These are phyloP conservation scores for Pygmarrhopalites habei DNA, from an alignment of 1,140 invertebrate genomes.

Conservation along the genomic window DNA sequence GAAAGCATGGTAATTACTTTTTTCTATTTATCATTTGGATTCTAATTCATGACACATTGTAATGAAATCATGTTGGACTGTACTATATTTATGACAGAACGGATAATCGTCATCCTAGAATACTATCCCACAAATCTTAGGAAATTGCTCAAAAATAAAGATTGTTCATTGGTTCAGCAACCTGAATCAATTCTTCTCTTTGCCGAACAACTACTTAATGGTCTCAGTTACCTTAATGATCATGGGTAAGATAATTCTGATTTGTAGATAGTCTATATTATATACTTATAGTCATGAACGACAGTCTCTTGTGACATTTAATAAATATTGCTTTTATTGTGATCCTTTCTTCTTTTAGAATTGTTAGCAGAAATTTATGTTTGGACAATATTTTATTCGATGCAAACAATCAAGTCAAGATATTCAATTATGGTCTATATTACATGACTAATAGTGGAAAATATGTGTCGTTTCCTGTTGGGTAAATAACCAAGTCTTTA, in stretches of 20 bases:
- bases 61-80: too few relatives aligned
- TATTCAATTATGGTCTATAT: slow-evolving; percentile 88
- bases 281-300: too few relatives aligned
- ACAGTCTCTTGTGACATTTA: too few relatives aligned
- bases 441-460: slow-evolving; percentile 79
- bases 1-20: slow-evolving; percentile 76
- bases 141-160: slow-evolving; percentile 36
- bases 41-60: too few relatives aligned
- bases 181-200: slow-evolving; percentile 51
- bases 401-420: slow-evolving; percentile 61
- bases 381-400: slow-evolving; percentile 78
- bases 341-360: too few relatives aligned
- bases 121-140: slow-evolving; percentile 61
- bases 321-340: too few relatives aligned
- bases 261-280: too few relatives aligned
- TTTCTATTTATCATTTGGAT: too few relatives aligned
- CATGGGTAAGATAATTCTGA: slow-evolving; percentile 45
- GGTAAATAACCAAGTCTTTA: too few relatives aligned
- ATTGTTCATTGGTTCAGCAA: slow-evolving; percentile 41
- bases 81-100: too few relatives aligned
- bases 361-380: slow-evolving; percentile 72
- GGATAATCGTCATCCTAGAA: slow-evolving; percentile 82
- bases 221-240: slow-evolving; percentile 64
- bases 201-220: slow-evolving; percentile 64
- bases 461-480: slow-evolving; percentile 84